Evolutionary conservation across 1,140 invertebrate genomes (phyloP).

Genomic region (Branchinecta lindahli): DNA sequence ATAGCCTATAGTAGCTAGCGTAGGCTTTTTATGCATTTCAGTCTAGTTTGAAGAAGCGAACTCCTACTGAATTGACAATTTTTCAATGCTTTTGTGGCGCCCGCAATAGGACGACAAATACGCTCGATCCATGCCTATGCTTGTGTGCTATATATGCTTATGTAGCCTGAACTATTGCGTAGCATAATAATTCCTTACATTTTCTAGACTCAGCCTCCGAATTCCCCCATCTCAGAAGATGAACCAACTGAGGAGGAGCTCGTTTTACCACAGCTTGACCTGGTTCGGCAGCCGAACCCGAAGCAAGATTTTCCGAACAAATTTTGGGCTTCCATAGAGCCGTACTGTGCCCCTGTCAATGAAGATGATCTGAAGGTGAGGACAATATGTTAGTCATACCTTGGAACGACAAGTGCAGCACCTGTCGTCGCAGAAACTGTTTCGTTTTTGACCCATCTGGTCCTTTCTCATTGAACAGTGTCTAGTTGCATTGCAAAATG

Average conservation of each 20-base stretch:
- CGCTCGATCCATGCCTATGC: no score
- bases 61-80: no score
- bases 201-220: background rate
- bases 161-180: background rate
- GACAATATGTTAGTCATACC: background rate
- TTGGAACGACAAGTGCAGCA: no score
- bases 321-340: slow-evolving; percentile 87
- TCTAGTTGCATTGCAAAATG: no score
- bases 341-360: slow-evolving; percentile 74
- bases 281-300: slow-evolving; percentile 47
- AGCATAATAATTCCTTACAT: background rate
- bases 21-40: no score
- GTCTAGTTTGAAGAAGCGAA: no score
- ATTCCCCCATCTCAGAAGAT: background rate
- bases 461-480: no score
- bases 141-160: background rate
- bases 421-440: no score
- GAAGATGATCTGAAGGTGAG: slow-evolving; percentile 57
- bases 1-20: no score
- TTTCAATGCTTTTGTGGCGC: no score
- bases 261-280: slow-evolving; percentile 41
- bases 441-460: no score
- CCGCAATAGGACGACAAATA: no score
- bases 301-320: slow-evolving; percentile 86
- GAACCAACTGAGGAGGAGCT: slow-evolving; percentile 15